Percentiles rank a stretch among this genome's conserved stretches.
These are phyloP conservation scores for Dryobotodes eremita DNA, from an alignment of 2,888 invertebrate species.

Conservation along the genomic window DNA sequence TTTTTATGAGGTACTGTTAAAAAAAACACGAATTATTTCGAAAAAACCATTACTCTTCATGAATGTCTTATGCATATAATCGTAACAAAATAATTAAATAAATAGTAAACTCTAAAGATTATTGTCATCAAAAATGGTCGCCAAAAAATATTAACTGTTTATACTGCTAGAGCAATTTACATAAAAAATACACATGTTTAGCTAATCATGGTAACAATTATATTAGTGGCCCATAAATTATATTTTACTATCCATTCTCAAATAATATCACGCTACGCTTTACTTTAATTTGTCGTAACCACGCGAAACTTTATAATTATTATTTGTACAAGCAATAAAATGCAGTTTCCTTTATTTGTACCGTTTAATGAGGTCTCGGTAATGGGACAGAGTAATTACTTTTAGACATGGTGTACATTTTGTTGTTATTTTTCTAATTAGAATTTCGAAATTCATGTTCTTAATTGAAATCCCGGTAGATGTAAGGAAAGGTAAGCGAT, in stretches of 20 bases:
- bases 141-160: not conserved
- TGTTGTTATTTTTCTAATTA: not conserved
- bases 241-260: constrained; percentile 48
- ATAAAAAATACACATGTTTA: constrained; percentile 24
- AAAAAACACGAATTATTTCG: not conserved
- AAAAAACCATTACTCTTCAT: not conserved
- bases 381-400: constrained; percentile 6
- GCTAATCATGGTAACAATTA: constrained; percentile 31
- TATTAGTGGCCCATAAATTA: constrained; percentile 31
- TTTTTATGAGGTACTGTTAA: not conserved
- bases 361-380: constrained; percentile 25
- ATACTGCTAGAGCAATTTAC: not conserved
- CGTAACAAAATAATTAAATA: not conserved
- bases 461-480: not conserved
- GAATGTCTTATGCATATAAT: no score
- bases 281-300: constrained; percentile 57
- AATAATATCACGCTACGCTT: constrained; percentile 67
- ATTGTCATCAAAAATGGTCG: not conserved
- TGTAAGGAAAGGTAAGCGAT: not conserved
- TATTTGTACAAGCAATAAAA: constrained; percentile 51
- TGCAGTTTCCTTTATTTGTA: constrained; percentile 38
- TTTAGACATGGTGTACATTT: not conserved
- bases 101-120: not conserved
- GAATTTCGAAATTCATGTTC: not conserved
- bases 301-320: constrained; percentile 61